A percentile compares a stretch with the other conserved stretches of the same genome.
Conservation (phyloP, 2,888 invertebrate genomes). For the Euzophera pinguis region DNA sequence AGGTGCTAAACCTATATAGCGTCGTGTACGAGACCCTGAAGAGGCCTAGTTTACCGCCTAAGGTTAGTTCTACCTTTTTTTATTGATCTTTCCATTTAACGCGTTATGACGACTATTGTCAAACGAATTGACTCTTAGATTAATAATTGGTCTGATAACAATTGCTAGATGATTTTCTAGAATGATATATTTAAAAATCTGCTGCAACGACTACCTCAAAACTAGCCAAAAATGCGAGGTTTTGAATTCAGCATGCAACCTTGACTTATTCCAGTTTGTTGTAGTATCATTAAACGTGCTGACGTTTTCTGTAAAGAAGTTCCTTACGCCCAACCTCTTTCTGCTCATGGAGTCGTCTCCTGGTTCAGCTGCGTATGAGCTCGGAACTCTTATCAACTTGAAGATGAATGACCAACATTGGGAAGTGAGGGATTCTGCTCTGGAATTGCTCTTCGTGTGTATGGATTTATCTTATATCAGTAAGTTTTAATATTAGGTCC, state of each 20-base stretch:
- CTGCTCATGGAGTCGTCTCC: conserved; percentile 83
- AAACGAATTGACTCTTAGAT: too few relatives aligned
- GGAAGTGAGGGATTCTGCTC: conserved; percentile 89
- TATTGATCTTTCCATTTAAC: too few relatives aligned
- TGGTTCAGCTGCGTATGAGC: conserved; percentile 81
- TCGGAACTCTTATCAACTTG: conserved; percentile 83
- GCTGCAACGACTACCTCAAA: too few relatives aligned
- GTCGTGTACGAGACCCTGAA: conserved; percentile 59
- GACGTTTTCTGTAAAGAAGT: conserved; percentile 85
- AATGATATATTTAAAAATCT: too few relatives aligned
- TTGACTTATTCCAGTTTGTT: conserved; percentile 77
- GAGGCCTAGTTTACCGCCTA: conserved; percentile 54
- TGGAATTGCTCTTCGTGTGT: conserved; percentile 86
- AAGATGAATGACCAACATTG: conserved; percentile 86
- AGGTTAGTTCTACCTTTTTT: conserved; percentile 39
- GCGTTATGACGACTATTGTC: too few relatives aligned
- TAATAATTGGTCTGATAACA: too few relatives aligned
- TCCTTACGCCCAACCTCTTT: conserved; percentile 88
- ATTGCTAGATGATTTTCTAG: too few relatives aligned
- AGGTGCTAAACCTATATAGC: conserved; percentile 83
- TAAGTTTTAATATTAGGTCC: conserved; percentile 62
- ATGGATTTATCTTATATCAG: conserved; percentile 85
- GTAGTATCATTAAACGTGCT: conserved; percentile 85
- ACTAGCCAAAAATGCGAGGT: too few relatives aligned
- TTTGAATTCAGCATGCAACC: too few relatives aligned